These are phyloP conservation scores for Acheta domesticus DNA, from an alignment of 2,888 invertebrate genomes.

Conservation along the genomic window DNA sequence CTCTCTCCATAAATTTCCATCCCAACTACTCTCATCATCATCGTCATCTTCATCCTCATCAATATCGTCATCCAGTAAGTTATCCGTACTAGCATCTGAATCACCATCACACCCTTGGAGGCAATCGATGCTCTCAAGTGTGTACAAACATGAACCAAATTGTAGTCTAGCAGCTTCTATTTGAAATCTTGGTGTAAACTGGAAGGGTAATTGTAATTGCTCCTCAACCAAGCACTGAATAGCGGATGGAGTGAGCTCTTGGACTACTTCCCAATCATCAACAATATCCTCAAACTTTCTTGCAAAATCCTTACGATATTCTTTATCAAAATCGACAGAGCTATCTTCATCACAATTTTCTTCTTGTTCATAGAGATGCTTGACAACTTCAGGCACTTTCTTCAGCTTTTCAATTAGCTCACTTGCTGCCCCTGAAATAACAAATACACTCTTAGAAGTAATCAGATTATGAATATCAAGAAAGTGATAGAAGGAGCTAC, in stretches of 20 bases:
- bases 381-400: neutral
- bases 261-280: conserved; percentile 24
- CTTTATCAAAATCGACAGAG: neutral
- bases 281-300: neutral
- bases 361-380: neutral
- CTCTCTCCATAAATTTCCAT: conserved; percentile 19
- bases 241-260: neutral
- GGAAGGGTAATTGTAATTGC: conserved; percentile 32
- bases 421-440: neutral
- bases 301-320: neutral
- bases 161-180: conserved; percentile 36
- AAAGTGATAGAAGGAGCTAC: neutral
- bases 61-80: conserved; percentile 19
- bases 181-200: conserved; percentile 34
- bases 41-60: conserved; percentile 23
- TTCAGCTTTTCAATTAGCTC: neutral
- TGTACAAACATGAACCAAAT: conserved; percentile 27
- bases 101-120: conserved; percentile 31
- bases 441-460: neutral
- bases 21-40: conserved; percentile 5
- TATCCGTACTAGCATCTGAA: conserved; percentile 21
- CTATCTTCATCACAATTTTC: neutral
- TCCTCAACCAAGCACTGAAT: conserved; percentile 1
- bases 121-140: conserved; percentile 34
- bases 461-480: neutral